Evolutionary conservation across 2,113 vertebrate genomes (phyloP).

Genomic region (Corydoras maculifer): DNA sequence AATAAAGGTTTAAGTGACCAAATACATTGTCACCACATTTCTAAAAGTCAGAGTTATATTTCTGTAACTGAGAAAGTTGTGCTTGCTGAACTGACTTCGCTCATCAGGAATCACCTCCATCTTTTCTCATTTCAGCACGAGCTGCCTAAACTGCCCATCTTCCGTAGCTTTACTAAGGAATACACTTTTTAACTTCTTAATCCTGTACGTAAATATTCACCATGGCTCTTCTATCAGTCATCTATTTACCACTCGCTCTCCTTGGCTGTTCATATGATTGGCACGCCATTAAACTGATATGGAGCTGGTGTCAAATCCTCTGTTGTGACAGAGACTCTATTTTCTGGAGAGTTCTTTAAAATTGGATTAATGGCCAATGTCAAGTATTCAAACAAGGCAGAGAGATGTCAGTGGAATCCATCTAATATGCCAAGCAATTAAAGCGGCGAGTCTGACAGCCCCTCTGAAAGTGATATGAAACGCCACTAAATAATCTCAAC

Average conservation of each 20-base stretch:
- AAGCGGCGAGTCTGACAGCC: too few relatives aligned
- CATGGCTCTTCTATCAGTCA: conserved; percentile 13
- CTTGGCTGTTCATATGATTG: conserved; percentile 44
- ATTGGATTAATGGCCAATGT: not conserved
- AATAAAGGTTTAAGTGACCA: too few relatives aligned
- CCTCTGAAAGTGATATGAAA: too few relatives aligned
- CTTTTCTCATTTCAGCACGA: not conserved
- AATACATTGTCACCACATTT: too few relatives aligned
- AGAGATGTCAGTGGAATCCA: not conserved
- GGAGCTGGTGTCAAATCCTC: conserved; percentile 54
- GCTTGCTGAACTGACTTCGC: not conserved
- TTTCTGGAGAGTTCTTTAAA: not conserved
- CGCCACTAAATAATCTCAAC: too few relatives aligned
- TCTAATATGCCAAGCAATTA: not conserved
- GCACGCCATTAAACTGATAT: conserved; percentile 55
- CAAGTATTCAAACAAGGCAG: not conserved
- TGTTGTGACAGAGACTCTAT: conserved; percentile 37
- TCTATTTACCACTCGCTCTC: conserved; percentile 22
- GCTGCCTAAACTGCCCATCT: not conserved
- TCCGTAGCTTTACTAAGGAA: too few relatives aligned
- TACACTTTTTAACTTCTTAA: not conserved
- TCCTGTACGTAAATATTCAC: conserved; percentile 36
- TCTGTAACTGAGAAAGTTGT: not conserved
- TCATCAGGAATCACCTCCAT: too few relatives aligned
- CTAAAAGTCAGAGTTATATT: too few relatives aligned